Conservation (phyloP, 92 coral and sea anemone genomes). For the Actinernus sp. region DNA sequence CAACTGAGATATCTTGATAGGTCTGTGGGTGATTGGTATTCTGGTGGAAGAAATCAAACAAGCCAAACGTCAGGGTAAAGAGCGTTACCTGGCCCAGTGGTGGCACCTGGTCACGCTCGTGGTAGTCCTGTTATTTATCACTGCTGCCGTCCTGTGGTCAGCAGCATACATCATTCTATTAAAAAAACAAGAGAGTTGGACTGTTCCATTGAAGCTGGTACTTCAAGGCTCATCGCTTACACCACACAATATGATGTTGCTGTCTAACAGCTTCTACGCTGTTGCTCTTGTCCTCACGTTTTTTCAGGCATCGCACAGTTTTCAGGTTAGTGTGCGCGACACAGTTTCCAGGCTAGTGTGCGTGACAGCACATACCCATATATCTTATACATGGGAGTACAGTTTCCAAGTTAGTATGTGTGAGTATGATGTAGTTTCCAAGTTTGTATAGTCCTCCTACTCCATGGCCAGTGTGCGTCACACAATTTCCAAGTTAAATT, state of each 20-base stretch:
- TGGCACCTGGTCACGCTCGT: conserved; percentile 79
- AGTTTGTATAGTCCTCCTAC: no score
- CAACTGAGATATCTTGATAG: conserved; percentile 58
- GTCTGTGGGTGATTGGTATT: conserved; percentile 74
- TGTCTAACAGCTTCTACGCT: conserved; percentile 83
- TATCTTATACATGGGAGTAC: no score
- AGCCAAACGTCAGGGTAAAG: conserved; percentile 60
- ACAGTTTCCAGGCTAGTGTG: no score
- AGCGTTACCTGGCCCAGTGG: conserved; percentile 81
- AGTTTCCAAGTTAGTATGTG: no score
- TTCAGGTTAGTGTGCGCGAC: conserved; percentile 75
- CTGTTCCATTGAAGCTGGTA: conserved; percentile 10
- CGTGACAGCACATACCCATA: no score
- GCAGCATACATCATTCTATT: conserved; percentile 62
- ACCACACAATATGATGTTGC: conserved; percentile 55
- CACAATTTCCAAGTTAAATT: no score
- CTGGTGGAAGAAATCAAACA: conserved; percentile 80
- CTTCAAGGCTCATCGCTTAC: conserved; percentile 17
- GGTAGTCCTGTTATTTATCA: conserved; percentile 52
- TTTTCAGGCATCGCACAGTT: conserved; percentile 71
- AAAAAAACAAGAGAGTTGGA: conserved; percentile 43
- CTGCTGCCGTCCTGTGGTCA: conserved; percentile 76
- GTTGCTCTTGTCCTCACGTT: conserved; percentile 70
- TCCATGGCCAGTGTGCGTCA: no score
- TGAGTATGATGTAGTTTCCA: no score